Conservation (phyloP, 2,888 invertebrate genomes). For the Mactromeris polynyma region DNA sequence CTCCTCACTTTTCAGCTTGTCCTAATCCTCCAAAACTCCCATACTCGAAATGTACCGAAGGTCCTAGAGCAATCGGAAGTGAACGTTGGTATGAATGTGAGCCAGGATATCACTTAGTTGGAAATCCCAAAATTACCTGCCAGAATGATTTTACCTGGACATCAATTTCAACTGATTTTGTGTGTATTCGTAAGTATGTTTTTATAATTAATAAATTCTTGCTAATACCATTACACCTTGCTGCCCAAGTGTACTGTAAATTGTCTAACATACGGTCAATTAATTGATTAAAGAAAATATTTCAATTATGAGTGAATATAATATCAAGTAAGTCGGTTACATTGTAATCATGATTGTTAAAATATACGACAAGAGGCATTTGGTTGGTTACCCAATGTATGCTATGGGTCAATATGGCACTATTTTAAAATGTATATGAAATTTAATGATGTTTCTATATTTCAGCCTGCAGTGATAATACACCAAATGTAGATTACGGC, state of each 20-base stretch:
- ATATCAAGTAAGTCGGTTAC: too few relatives aligned
- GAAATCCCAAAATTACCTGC: constrained; percentile 53
- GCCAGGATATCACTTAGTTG: constrained; percentile 56
- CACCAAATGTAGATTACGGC: constrained; percentile 35
- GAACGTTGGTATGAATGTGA: constrained; percentile 52
- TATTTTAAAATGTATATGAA: background rate
- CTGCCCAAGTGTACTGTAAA: too few relatives aligned
- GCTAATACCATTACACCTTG: too few relatives aligned
- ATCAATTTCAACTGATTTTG: constrained; percentile 43
- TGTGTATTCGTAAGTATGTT: constrained; percentile 62
- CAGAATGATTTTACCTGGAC: constrained; percentile 66
- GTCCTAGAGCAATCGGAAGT: constrained; percentile 65
- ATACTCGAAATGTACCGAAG: constrained; percentile 47
- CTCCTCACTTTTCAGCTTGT: constrained; percentile 51
- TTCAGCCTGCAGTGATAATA: constrained; percentile 24
- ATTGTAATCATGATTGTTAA: too few relatives aligned
- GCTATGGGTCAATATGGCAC: too few relatives aligned
- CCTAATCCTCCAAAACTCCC: constrained; percentile 44
- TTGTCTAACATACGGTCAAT: too few relatives aligned
- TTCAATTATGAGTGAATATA: too few relatives aligned
- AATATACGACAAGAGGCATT: too few relatives aligned
- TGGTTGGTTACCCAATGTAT: too few relatives aligned
- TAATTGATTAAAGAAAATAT: too few relatives aligned
- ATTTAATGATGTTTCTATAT: background rate
- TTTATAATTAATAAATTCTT: too few relatives aligned